Conservation (phyloP, 1,140 invertebrate species). For the Camponotus floridanus region DNA sequence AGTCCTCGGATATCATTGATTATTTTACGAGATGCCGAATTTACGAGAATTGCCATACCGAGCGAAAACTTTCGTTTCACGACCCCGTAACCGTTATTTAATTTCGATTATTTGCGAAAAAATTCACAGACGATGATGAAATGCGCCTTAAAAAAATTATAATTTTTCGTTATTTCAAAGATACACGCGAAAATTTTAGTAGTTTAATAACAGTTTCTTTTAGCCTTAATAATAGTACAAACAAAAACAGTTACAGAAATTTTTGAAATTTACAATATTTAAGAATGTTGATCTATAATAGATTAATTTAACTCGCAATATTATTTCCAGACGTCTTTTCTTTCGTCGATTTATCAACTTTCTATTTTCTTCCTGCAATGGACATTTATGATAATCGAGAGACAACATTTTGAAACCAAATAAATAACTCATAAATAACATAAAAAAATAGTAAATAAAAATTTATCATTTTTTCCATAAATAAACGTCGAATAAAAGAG, state of each 20-base stretch:
- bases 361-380: neutral
- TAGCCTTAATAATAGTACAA: neutral
- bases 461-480: too few relatives aligned
- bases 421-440: conserved; percentile 16
- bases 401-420: neutral
- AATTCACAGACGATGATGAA: neutral
- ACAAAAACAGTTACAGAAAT: neutral
- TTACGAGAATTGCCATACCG: conserved; percentile 3
- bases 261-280: neutral
- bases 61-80: neutral
- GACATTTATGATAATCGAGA: neutral
- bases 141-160: neutral
- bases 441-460: too few relatives aligned
- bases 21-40: conserved; percentile 50
- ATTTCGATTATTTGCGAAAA: conserved; percentile 13
- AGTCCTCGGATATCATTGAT: conserved; percentile 38
- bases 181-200: too few relatives aligned
- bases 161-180: neutral
- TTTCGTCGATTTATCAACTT: neutral
- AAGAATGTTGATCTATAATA: too few relatives aligned
- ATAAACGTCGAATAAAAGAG: too few relatives aligned
- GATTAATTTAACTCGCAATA: conserved; percentile 10
- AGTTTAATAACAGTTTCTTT: neutral
- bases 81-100: conserved; percentile 11
- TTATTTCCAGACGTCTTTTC: too few relatives aligned